Base-by-base conservation (phyloP, 2,113 vertebrate genomes). In the Illadopsis cleaveri region DNA sequence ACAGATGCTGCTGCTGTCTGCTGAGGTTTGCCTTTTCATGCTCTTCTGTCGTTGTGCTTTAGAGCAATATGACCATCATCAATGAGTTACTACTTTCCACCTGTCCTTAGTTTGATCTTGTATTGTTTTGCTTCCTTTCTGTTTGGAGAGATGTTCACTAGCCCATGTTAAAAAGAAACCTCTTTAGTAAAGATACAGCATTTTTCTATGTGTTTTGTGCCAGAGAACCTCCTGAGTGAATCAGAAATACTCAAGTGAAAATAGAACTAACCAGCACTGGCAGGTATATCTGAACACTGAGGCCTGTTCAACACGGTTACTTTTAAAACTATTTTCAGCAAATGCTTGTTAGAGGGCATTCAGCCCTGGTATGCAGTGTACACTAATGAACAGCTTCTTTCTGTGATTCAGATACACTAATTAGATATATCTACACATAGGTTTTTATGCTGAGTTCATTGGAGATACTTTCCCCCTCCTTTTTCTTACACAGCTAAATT, bases 391-490 rank as follows among this genome's bases (percentile, higher is more conserved):
- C 42, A 80, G 17, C 37, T 81, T 30, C 21, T 80, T 45, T 47
- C 45, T 64, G 21, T 71, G 38, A 51, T 86, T 78, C 24, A 66
- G 48, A 20, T 68, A 31, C 4, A 42, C 12, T 50, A 45, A 75
- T 44, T 70, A 30, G 16, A 44, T 54, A 7, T 17, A 61, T 48
- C 7, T 61, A 12, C 19, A 12, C 6, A 4, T 22, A 13, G 9
- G 12, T 62, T 92, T 79, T 70, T 78, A 37, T 86, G 56, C 22
- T 76, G 6, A 45, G 45, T 50, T 90, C 24, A 38, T 45, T 48
- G 1, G 17, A 70, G 20, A 27, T 8, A 23, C 5, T 40, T 11
- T 10, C 0, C 1, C 2, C 7, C 3, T 1, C 5, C 3, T 11
- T 15, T 11, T 45, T 58, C 70, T 73, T 69, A 61, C 11, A 15